These are phyloP conservation scores for Sialia sialis DNA, from an alignment of 2,113 vertebrate species.

Conservation along the genomic window DNA sequence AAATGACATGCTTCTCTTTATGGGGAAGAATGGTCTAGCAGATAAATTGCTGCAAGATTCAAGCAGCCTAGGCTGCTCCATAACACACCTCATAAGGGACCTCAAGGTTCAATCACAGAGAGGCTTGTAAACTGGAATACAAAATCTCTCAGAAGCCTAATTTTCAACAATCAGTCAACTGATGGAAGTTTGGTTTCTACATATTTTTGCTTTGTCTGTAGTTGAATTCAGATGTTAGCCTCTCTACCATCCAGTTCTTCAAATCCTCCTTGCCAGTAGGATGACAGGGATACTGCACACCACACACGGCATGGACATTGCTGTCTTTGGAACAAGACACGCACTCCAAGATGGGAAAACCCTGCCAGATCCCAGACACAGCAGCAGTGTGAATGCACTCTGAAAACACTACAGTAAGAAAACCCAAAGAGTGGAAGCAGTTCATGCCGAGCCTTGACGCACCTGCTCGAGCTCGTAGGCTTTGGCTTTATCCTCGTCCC, in stretches of 20 bases:
- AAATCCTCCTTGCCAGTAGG: neutral
- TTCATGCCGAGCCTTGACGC: neutral
- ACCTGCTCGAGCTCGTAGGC: constrained; percentile 98
- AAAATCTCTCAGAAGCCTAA: neutral
- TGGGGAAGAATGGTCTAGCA: rapidly evolving
- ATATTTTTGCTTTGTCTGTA: neutral
- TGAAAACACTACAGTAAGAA: neutral
- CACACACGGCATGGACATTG: neutral
- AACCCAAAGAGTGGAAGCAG: rapidly evolving
- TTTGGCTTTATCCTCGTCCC: constrained; percentile 97
- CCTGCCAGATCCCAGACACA: neutral
- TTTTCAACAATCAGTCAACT: neutral
- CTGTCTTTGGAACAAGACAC: neutral
- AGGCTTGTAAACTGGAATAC: neutral
- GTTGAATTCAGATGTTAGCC: neutral
- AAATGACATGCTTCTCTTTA: neutral
- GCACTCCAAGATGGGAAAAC: neutral
- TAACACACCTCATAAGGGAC: neutral
- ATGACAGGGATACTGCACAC: neutral
- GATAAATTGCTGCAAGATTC: neutral
- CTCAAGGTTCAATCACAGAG: neutral
- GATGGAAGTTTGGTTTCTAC: neutral
- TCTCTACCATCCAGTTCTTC: neutral
- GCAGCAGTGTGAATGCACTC: rapidly evolving
- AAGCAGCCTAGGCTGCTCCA: neutral